Percentiles rank a stretch among this genome's conserved stretches.
phyloP scores from a whole-genome alignment of 2,113 vertebrate genomes.

The Mellivora capensis region DNA sequence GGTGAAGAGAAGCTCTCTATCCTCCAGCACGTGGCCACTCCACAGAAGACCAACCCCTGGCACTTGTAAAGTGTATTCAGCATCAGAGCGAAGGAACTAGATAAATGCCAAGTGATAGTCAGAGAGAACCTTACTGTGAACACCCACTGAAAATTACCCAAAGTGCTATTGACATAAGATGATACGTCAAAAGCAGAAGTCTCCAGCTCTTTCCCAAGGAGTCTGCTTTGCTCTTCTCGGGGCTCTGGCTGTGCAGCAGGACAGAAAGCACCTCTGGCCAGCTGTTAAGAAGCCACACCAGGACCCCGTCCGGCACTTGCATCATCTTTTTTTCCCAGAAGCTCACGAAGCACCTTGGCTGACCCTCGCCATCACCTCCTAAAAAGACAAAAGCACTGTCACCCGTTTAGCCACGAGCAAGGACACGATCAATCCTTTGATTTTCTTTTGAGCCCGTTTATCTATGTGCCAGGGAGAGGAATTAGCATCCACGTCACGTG shows the following conservation, averaged over 20 bases:
- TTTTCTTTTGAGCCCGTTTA: slow-evolving; percentile 30
- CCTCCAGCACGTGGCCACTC: not conserved
- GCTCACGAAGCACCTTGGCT: slow-evolving; percentile 29
- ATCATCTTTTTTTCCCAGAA: slow-evolving; percentile 14
- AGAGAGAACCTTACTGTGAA: slow-evolving; percentile 17
- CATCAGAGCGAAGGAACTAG: slow-evolving; percentile 15
- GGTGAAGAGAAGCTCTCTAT: not conserved
- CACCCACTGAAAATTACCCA: slow-evolving; percentile 15
- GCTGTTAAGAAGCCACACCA: slow-evolving; percentile 25
- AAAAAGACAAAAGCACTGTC: slow-evolving; percentile 57
- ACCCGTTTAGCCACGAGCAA: slow-evolving; percentile 44
- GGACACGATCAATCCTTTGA: slow-evolving; percentile 35
- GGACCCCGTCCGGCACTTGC: not conserved
- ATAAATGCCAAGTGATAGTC: slow-evolving; percentile 28
- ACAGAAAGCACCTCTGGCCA: slow-evolving; percentile 30
- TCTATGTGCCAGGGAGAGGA: not conserved
- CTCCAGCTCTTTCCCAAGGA: not conserved
- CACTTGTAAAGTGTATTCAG: not conserved
- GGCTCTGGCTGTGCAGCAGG: not conserved
- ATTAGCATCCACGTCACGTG: slow-evolving; percentile 25
- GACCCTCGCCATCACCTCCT: slow-evolving; percentile 58
- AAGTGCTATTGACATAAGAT: slow-evolving; percentile 19
- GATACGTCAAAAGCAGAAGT: not conserved
- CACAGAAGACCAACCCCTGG: not conserved
- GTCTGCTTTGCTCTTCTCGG: not conserved